Percentiles rank a stretch among this genome's conserved stretches.
Conservation (phyloP, 2,888 invertebrate genomes). For the Carterocephalus palaemon region DNA sequence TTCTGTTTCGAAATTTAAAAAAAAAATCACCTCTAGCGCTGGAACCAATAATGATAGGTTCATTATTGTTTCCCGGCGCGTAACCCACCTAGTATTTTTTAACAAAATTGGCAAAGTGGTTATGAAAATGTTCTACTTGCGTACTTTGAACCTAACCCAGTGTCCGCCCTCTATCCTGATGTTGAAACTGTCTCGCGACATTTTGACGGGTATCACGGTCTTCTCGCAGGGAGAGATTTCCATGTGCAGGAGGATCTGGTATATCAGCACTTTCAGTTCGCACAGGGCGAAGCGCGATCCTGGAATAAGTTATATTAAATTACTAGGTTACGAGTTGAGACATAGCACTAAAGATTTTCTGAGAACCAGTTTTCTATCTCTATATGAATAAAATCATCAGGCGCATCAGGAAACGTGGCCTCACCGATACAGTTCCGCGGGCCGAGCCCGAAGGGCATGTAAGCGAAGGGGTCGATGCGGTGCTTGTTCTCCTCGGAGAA, state of each 20-base stretch:
- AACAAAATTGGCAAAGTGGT: too few relatives aligned
- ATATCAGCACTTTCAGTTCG: conserved; percentile 56
- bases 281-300: conserved; percentile 59
- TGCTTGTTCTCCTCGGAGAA: conserved; percentile 48
- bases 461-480: conserved; percentile 43
- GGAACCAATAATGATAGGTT: too few relatives aligned
- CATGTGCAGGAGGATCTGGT: conserved; percentile 50
- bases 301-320: conserved; percentile 29
- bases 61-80: too few relatives aligned
- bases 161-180: conserved; percentile 48
- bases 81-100: too few relatives aligned
- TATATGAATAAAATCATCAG: too few relatives aligned
- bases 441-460: too few relatives aligned
- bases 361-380: too few relatives aligned
- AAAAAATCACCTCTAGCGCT: too few relatives aligned
- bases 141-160: conserved; percentile 41
- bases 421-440: conserved; percentile 58
- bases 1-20: too few relatives aligned
- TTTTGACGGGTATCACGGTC: conserved; percentile 42
- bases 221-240: conserved; percentile 47
- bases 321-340: too few relatives aligned
- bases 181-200: conserved; percentile 41
- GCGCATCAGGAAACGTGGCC: too few relatives aligned
- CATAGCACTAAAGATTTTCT: too few relatives aligned
- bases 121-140: conserved; percentile 10